Conservation (phyloP, 2,797 vertebrate species). For the Pseudotriccus pelzelni region DNA sequence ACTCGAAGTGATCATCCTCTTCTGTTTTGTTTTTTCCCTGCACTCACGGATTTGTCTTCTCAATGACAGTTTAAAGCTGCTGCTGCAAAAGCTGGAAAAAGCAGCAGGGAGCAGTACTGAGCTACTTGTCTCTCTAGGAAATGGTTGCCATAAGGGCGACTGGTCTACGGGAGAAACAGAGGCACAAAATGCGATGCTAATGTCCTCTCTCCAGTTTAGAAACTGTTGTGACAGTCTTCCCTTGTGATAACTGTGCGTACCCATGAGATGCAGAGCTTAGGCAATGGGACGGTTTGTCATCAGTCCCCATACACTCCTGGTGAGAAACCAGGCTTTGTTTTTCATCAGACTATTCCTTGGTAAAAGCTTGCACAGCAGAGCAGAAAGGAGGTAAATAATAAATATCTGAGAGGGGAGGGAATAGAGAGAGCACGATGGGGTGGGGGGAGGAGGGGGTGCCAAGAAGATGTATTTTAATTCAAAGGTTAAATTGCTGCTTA, state of each 20-base stretch:
- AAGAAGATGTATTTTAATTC: constrained; percentile 6
- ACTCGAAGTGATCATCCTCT: neutral
- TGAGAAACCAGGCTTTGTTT: neutral
- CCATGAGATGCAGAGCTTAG: neutral
- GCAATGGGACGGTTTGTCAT: neutral
- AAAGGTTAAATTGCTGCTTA: constrained; percentile 16
- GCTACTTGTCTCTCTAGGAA: neutral
- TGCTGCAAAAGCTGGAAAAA: neutral
- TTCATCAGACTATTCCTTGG: neutral
- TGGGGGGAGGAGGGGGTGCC: too few relatives aligned
- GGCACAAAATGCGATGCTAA: neutral
- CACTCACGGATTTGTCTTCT: neutral
- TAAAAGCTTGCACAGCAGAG: neutral
- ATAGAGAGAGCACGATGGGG: neutral
- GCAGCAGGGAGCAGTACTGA: constrained; percentile 64
- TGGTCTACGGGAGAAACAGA: neutral
- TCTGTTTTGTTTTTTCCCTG: neutral
- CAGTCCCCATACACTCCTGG: neutral
- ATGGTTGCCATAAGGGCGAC: neutral
- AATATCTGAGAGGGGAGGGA: neutral
- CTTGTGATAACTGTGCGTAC: neutral
- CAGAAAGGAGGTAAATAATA: neutral
- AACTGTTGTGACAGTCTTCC: neutral
- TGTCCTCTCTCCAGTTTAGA: neutral
- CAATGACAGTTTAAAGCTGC: neutral